Percentiles rank a stretch among this genome's conserved stretches.
These are phyloP conservation scores for Lasioglossum morio DNA, from an alignment of 2,888 invertebrate genomes.

Conservation along the genomic window DNA sequence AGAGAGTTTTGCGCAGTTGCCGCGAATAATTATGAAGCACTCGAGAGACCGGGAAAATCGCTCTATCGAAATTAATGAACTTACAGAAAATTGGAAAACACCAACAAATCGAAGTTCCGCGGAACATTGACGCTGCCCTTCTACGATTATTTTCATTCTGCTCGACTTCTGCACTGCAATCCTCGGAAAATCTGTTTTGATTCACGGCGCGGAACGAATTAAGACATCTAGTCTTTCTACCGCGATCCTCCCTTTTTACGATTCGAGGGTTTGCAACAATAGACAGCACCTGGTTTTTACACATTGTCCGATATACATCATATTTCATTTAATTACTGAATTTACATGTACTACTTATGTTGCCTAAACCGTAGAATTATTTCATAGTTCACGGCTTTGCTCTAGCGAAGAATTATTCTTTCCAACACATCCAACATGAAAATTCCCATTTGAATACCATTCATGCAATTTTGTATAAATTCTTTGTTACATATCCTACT, in stretches of 20 bases:
- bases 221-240: background rate
- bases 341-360: no score
- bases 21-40: background rate
- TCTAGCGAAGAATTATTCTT: background rate
- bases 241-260: background rate
- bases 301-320: no score
- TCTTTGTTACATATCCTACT: no score
- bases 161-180: background rate
- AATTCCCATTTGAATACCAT: no score
- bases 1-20: background rate
- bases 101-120: background rate
- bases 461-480: no score
- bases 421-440: no score
- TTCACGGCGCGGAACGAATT: background rate
- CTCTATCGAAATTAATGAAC: conserved; percentile 15
- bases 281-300: background rate
- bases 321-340: no score
- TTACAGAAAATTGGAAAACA: background rate
- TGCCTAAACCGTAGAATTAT: background rate
- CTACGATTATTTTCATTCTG: background rate
- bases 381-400: background rate
- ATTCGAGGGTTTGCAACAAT: background rate
- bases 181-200: background rate
- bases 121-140: background rate
- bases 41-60: background rate